Base-by-base conservation (phyloP, 2,797 vertebrate genomes). In the Myotis vivesi region DNA sequence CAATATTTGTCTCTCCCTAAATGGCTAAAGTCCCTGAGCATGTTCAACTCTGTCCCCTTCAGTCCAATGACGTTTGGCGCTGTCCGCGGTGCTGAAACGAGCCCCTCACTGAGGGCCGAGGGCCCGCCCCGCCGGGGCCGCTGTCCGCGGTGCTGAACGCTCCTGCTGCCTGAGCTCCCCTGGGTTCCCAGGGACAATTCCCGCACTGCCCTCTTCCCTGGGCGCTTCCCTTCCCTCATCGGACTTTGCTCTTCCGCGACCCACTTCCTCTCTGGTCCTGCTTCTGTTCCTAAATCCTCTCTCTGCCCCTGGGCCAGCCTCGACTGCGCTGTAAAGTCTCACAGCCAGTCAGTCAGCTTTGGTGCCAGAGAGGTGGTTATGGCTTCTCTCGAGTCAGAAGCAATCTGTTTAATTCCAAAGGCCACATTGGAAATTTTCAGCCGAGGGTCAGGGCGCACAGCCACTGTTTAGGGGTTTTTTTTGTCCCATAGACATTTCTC, bases 41-140 rank as follows among this genome's bases (percentile, higher is more conserved):
- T 0, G 33, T 7, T 62, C 33, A 33, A 1, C 41, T 38, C 36
- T 12, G 15, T 33, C 28, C 8, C 10, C 22, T 53, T 30, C 30
- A 5, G 33, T 2, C 49, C 6, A 2, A 2, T 0, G 4, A 17
- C 23, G 12, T 28, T 49, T 5, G 23, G 55, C 10, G 23, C 55
- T 59, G 55, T 23, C 23, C 23, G 55, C 10, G 55, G 55, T 59
- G 41, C 41, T 8, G 62, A 75, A 36, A 30, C 23, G 5, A 57
- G 11, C 11, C 16, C 7, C 3, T 6, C 5, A 1, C 8, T 0
- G 0, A 20, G 2, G 5, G 25, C 2, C 38, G 15, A 33, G 36
- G 22, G 15, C 38, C 38, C 38, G 38, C 38, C 38, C 38, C 0
- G 38, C 1, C 38, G 38, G 38, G 22, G 19, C 8, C 41, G 15